Base-by-base conservation (phyloP, 2,113 vertebrate species). In the Xerus inauris region DNA sequence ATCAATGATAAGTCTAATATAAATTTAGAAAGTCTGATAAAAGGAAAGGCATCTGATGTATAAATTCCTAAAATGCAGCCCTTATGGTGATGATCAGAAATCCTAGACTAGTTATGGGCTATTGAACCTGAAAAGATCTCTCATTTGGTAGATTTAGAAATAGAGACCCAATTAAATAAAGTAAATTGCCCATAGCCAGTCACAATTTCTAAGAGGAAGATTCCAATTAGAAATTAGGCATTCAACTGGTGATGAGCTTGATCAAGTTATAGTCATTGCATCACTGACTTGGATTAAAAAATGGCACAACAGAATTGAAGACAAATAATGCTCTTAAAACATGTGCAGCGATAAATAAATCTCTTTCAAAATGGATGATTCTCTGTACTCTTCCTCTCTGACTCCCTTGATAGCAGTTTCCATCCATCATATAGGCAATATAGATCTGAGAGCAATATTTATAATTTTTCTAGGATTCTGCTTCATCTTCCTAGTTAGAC, bases 301-400 rank as follows among this genome's bases (percentile, higher is more conserved):
- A 90, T 85, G n/a, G 26, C 87, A 76, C 80, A 93, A 54, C 45
- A 77, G 65, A 94, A 72, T 49, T 42, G 59, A 92, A 95, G 90
- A 95, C 69, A 95, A 95, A 94, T 94, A 96, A 94, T 73, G 28
- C 76, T 95, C 67, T 91, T 92, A 77, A 96, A 95, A 80, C 57
- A 67, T 40, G 91, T 75, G 14, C 40, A 84, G 35, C 86, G 73
- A 94, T 80, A 92, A 96, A 95, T 59, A 62, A 64, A 94, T 95
- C 84, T 91, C 59, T 94, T 71, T 72, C 64, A 84, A 90, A 98
- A 97, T 71, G 5, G 73, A 84, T 94, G 83, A 54, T 75, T 94
- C 80, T 57, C 51, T 77, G 35, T 94, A 35, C 80, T 62, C 28
- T 92, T 95, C 90, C n/a, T 96, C 76, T 86, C 72, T 94, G 90